Conservation (phyloP, 2,888 invertebrate genomes). For the Halictus ligatus region DNA sequence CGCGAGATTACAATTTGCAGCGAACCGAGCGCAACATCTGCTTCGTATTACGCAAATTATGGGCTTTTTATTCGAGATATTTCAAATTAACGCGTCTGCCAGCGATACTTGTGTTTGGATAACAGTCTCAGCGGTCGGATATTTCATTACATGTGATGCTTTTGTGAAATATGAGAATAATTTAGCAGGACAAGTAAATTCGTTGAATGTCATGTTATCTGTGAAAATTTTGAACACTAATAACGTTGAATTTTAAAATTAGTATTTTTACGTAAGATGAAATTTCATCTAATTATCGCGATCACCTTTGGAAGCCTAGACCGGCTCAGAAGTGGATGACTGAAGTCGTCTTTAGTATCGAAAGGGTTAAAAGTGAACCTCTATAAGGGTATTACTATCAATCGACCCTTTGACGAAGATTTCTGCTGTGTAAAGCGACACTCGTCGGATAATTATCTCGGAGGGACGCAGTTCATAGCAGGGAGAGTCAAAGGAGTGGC, state of each 20-base stretch:
- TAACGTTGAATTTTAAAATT: background rate
- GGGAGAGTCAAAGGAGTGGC: background rate
- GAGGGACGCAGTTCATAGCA: background rate
- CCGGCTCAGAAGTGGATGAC: background rate
- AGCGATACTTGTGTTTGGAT: background rate
- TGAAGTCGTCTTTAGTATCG: background rate
- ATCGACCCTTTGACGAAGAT: background rate
- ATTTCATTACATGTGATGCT: background rate
- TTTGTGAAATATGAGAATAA: background rate
- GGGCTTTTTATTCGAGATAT: background rate
- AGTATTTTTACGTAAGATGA: background rate
- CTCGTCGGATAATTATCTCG: background rate
- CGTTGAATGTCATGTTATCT: background rate
- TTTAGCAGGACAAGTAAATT: background rate
- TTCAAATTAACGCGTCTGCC: background rate
- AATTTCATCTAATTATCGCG: background rate
- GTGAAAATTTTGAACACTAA: background rate
- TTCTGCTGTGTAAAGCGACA: background rate
- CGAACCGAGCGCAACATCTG: constrained; percentile 5
- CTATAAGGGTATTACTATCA: background rate
- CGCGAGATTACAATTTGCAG: background rate
- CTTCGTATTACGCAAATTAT: constrained; percentile 2
- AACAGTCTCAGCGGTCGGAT: background rate
- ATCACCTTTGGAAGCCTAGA: background rate
- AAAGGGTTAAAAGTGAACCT: background rate